A percentile compares a stretch with the other conserved stretches of the same genome.
Conservation (phyloP, 2,888 invertebrate species). For the Halictus ligatus region DNA sequence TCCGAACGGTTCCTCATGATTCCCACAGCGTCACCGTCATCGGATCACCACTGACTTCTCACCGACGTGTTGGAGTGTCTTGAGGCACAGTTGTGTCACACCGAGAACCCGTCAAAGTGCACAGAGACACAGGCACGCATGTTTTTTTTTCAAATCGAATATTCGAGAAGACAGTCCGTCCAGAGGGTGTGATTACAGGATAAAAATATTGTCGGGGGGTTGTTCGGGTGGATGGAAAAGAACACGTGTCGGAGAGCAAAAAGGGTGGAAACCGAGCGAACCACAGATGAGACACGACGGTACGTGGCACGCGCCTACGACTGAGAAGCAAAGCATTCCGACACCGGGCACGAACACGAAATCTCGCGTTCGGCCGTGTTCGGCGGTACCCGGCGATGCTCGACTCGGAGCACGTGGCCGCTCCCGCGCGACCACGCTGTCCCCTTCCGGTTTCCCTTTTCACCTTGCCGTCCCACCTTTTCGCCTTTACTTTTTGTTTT, state of each 20-base stretch:
- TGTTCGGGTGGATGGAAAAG: not conserved
- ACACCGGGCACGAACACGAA: conserved; percentile 73
- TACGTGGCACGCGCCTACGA: conserved; percentile 80
- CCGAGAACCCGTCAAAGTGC: not conserved
- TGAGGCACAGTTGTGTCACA: conserved; percentile 3
- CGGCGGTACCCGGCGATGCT: conserved; percentile 65
- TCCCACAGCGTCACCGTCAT: not conserved
- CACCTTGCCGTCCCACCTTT: not conserved
- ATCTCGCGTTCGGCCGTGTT: conserved; percentile 70
- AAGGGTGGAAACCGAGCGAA: not conserved
- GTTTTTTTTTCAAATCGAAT: not conserved
- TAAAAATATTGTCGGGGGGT: not conserved
- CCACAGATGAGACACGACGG: conserved; percentile 39
- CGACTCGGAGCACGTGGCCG: conserved; percentile 76
- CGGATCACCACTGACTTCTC: not conserved
- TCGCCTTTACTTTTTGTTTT: not conserved
- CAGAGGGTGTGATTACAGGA: not conserved
- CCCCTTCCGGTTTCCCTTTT: conserved; percentile 15
- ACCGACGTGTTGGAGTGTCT: not conserved
- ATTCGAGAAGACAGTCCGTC: not conserved
- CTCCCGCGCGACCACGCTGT: conserved; percentile 59
- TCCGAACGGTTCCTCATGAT: conserved; percentile 28
- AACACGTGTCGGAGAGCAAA: conserved; percentile 6
- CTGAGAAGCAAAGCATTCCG: conserved; percentile 79
- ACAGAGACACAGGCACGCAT: not conserved